Evolutionary conservation across 2,113 vertebrate genomes (phyloP), one percentile per base, ranked within the genome.

Genomic region (Rynchops niger): DNA sequence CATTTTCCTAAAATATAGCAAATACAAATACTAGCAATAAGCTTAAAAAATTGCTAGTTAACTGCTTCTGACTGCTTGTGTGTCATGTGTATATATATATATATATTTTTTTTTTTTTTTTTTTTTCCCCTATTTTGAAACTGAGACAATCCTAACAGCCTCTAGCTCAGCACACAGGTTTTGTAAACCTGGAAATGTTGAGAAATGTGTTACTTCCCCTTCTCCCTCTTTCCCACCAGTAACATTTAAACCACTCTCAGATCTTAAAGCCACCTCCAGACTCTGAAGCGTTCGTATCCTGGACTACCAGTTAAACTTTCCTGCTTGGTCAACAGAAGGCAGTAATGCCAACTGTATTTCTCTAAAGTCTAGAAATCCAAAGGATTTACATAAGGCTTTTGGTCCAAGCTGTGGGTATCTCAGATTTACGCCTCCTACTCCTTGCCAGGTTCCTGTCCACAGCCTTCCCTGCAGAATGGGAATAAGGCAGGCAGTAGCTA

Each of bases 371-470:
- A 36, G 88, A 96, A 95, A 93, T 72, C 52, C 70, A n/a, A n/a
- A 82, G 71, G 95, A 94, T 95, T 96, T 96, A 91, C 76, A 34
- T 72, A 95, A 93, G 38, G 67, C 66, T 85, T 82, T 80, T 0
- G 32, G 89, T 73, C 74, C 55, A 83, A 91, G 66, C 53, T 90
- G 66, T 83, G 79, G 79, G 72, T 70, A 94, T 66, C 90, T 86
- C 0, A 1, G 88, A 93, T 96, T 96, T 92, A 95, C 88, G 82
- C 78, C 55, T 93, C 87, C 82, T 80, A 69, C 72, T 95, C 50
- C 42, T 85, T 85, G 86, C 74, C 82, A 85, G 73, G 36, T 96
- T 76, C 86, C 69, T 76, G 72, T 91, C 81, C 32, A 43, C 61
- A 93, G 79, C 81, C 61, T 77, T 59, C 71, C 72, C 78, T 61